Evolutionary conservation across 2,113 vertebrate species (phyloP), one percentile per base, ranked within the genome.

Genomic region (Oxyura jamaicensis): DNA sequence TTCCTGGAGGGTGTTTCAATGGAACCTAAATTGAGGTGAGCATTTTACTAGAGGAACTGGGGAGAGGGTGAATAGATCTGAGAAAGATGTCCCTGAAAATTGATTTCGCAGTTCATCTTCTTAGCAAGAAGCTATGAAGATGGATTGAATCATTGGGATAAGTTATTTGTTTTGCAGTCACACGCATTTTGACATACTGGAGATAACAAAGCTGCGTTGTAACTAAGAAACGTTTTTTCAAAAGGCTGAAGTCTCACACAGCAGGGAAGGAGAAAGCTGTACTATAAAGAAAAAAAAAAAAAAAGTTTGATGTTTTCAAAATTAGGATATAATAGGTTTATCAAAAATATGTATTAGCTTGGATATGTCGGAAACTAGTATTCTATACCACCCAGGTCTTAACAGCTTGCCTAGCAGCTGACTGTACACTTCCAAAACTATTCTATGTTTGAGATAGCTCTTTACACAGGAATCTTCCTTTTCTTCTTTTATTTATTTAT

Each of bases 21-120:
- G 80, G 65, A 68, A 60, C 42, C 73, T 72, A 77, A 88, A 63
- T 11, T 75, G 36, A 91, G 76, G 63, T 67, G 83, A 90, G 36
- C 0, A 6, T 71, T 94, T 92, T 83, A 52, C 76, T 71, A 19
- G 75, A 67, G 33, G 13, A 91, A 78, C 31, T 29, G 36, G 52
- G 13, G 26, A 71, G 28, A 86, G 15, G 42, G 46, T 72, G 35
- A 93, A 78, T 7, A 92, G 33, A 90, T 91, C 14, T 91, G 72
- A 93, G 73, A 87, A 85, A 73, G 58, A 68, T 75, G 56, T 60
- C 22, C 19, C 77, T 78, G 84, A 36, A 92, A 91, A 96, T 36
- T 86, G 72, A 94, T 96, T 95, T 90, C 41, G 88, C 41, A 46
- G 55, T 85, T 91, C 71, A 73, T 91, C 67, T 82, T 95, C 73